Conservation (phyloP, 2,888 invertebrate genomes). For the Cephus pulcher region DNA sequence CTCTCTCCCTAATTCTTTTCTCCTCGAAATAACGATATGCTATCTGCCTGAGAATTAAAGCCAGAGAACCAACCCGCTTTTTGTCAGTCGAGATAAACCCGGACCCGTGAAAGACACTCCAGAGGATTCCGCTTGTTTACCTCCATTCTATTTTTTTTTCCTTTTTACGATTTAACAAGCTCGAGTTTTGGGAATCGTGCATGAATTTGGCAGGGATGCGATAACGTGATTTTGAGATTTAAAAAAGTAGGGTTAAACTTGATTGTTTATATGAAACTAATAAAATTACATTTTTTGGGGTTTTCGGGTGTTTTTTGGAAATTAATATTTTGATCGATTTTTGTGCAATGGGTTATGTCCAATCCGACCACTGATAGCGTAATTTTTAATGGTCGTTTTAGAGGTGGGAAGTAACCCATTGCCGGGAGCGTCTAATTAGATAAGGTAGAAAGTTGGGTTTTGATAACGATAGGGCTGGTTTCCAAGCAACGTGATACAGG, state of each 20-base stretch:
- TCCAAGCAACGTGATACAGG: background rate
- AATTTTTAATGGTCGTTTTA: background rate
- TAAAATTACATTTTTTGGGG: background rate
- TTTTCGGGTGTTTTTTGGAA: background rate
- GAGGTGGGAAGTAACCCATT: background rate
- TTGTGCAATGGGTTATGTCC: background rate
- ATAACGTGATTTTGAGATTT: background rate
- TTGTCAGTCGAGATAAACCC: background rate
- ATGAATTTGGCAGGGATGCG: background rate
- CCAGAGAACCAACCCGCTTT: background rate
- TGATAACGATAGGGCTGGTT: constrained; percentile 1
- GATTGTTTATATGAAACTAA: background rate
- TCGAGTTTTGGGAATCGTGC: background rate
- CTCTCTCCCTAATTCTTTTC: constrained; percentile 11
- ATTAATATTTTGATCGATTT: background rate
- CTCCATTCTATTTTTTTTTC: background rate
- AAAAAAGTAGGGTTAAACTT: background rate
- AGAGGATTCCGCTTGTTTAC: background rate
- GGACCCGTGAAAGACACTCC: background rate
- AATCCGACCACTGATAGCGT: background rate
- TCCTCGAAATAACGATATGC: constrained; percentile 22
- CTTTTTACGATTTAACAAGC: background rate
- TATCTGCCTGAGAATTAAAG: background rate
- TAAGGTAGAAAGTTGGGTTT: background rate
- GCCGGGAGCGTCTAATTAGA: background rate